phyloP scores from a whole-genome alignment of 2,113 vertebrate genomes.

The Trematomus loennbergii region DNA sequence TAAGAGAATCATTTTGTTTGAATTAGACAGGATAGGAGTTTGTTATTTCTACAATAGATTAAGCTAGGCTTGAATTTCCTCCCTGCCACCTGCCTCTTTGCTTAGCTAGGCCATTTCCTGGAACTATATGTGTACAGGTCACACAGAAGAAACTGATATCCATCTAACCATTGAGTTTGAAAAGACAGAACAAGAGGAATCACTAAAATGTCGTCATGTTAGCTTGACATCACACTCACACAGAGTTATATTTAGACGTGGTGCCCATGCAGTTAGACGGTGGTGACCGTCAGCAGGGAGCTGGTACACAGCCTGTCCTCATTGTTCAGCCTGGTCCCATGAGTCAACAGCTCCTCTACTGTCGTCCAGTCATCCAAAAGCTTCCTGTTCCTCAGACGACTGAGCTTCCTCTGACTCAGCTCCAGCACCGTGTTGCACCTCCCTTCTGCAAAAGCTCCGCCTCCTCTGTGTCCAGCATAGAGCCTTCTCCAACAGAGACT shows the following conservation, averaged over 20 bases:
- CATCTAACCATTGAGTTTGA: conserved; percentile 13
- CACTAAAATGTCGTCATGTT: conserved; percentile 19
- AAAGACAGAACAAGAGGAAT: conserved; percentile 18
- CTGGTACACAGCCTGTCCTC: conserved; percentile 73
- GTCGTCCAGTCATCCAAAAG: conserved; percentile 87
- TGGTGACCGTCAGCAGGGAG: conserved; percentile 85
- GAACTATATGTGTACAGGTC: not conserved
- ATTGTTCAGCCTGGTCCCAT: conserved; percentile 74
- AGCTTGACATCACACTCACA: conserved; percentile 30
- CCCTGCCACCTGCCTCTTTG: not conserved
- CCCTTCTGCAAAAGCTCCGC: conserved; percentile 53
- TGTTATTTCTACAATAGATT: not conserved
- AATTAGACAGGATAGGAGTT: not conserved
- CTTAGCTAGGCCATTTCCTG: not conserved
- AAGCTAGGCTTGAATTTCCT: not conserved
- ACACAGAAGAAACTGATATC: conserved; percentile 26
- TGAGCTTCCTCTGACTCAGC: conserved; percentile 84
- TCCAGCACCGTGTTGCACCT: conserved; percentile 78
- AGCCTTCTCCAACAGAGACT: no score
- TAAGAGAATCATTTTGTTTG: not conserved
- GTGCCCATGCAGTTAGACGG: conserved; percentile 71
- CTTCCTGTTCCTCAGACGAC: conserved; percentile 84
- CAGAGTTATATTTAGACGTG: conserved; percentile 37
- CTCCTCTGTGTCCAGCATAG: conserved; percentile 48
- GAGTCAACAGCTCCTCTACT: conserved; percentile 85